A percentile compares a stretch with the other conserved stretches of the same genome.
Evolutionary conservation across 2,797 vertebrate species (phyloP).

Genomic region (Acanthurus leucopareius): DNA sequence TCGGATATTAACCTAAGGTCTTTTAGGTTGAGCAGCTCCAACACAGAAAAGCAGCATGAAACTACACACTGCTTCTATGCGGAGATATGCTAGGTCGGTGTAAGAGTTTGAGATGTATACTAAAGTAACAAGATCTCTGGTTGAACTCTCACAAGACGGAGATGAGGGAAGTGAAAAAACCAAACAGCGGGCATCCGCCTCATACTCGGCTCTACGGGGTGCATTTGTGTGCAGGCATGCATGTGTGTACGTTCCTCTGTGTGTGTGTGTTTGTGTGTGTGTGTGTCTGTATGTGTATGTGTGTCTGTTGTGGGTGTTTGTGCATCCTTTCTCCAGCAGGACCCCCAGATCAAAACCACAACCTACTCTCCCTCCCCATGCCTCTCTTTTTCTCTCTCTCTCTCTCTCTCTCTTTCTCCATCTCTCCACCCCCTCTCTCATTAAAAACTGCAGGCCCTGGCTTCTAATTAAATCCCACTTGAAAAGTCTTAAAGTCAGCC

Average conservation of each 20-base stretch:
- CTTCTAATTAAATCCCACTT: conserved; percentile 92
- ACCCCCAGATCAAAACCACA: conserved; percentile 88
- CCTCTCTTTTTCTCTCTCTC: conserved; percentile 67
- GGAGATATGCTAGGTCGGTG: conserved; percentile 33
- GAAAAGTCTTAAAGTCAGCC: conserved; percentile 91
- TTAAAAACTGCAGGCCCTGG: conserved; percentile 89
- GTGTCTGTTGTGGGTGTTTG: conserved; percentile 74
- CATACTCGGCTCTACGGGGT: conserved; percentile 70
- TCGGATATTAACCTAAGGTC: conserved; percentile 17
- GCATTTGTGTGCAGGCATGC: conserved; percentile 58
- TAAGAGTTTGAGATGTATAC: conserved; percentile 61
- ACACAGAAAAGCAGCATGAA: conserved; percentile 15
- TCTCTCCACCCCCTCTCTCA: conserved; percentile 89
- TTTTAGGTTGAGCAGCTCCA: conserved; percentile 33
- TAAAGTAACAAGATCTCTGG: conserved; percentile 72
- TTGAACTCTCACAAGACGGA: conserved; percentile 74
- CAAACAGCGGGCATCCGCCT: conserved; percentile 79
- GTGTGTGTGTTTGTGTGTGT: conserved; percentile 52
- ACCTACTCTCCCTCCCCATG: conserved; percentile 81
- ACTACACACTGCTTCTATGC: conserved; percentile 24
- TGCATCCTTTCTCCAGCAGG: conserved; percentile 85
- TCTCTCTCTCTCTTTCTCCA: conserved; percentile 67
- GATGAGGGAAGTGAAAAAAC: conserved; percentile 77
- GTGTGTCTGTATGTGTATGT: conserved; percentile 56
- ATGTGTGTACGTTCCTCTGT: conserved; percentile 20